Evolutionary conservation across 2,888 invertebrate genomes (phyloP).

Genomic region (Carcina quercana): DNA sequence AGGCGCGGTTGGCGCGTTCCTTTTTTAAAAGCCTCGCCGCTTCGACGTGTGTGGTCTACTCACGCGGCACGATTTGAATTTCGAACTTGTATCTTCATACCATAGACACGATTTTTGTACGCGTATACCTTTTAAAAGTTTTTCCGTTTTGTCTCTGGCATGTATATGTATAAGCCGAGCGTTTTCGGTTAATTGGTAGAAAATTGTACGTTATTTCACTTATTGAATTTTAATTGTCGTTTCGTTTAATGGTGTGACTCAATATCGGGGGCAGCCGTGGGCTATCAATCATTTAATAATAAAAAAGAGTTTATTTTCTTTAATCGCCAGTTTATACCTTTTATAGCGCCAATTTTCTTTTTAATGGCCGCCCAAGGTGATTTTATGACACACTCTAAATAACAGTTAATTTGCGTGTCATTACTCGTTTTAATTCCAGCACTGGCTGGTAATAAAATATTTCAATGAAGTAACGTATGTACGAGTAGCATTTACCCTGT

Average conservation of each 20-base stretch:
- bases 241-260: conserved; percentile 27
- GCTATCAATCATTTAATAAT: conserved; percentile 5
- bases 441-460: neutral
- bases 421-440: neutral
- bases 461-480: too few species aligned
- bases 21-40: conserved; percentile 63
- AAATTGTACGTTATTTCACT: conserved; percentile 42
- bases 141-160: conserved; percentile 22
- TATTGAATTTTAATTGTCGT: conserved; percentile 30
- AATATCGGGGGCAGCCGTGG: conserved; percentile 19
- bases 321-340: conserved; percentile 3
- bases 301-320: neutral
- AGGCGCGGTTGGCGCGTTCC: conserved; percentile 67
- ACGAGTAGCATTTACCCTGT: too few species aligned
- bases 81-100: conserved; percentile 11
- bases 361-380: neutral
- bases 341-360: conserved; percentile 3
- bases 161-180: conserved; percentile 39
- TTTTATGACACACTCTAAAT: conserved; percentile 2
- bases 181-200: conserved; percentile 44
- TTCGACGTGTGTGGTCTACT: conserved; percentile 66
- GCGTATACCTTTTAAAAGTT: conserved; percentile 16
- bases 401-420: conserved; percentile 2
- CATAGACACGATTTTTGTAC: conserved; percentile 16
- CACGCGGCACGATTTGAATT: conserved; percentile 12